Conservation (phyloP, 2,113 vertebrate genomes). For the Osmerus mordax region DNA sequence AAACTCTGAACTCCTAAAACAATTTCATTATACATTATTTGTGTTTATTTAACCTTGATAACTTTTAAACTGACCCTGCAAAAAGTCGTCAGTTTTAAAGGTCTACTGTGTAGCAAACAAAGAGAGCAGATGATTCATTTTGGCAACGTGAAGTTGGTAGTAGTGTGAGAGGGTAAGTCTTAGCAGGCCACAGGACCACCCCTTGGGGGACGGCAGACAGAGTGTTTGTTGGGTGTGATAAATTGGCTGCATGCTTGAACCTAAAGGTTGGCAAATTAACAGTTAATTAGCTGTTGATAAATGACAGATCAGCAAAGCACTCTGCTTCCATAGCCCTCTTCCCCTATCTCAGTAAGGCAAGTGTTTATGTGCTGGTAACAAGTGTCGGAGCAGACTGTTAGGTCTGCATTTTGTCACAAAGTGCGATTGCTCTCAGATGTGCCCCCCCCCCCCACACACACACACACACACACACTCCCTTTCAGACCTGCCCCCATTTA, state of each 20-base stretch:
- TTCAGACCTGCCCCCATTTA: conserved; percentile 47
- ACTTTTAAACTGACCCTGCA: background rate
- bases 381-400: conserved; percentile 75
- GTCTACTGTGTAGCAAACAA: conserved; percentile 21
- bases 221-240: conserved; percentile 69
- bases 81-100: conserved; percentile 28
- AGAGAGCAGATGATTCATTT: conserved; percentile 35
- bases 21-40: no score
- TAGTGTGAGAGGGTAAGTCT: conserved; percentile 24
- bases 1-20: no score
- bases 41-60: no score
- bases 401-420: conserved; percentile 78
- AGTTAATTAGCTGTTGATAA: conserved; percentile 59
- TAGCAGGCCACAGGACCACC: conserved; percentile 40
- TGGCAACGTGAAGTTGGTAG: conserved; percentile 22
- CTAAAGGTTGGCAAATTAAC: conserved; percentile 63
- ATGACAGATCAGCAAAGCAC: conserved; percentile 71
- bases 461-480: conserved; percentile 22
- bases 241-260: conserved; percentile 77
- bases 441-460: conserved; percentile 27
- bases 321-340: conserved; percentile 53
- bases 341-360: conserved; percentile 68
- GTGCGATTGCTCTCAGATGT: conserved; percentile 70
- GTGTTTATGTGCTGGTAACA: conserved; percentile 85
- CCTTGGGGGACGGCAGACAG: conserved; percentile 49